A percentile compares a stretch with the other conserved stretches of the same genome.
These are phyloP conservation scores for Entomobrya multifasciata DNA, from an alignment of 2,888 invertebrate genomes.

Conservation along the genomic window DNA sequence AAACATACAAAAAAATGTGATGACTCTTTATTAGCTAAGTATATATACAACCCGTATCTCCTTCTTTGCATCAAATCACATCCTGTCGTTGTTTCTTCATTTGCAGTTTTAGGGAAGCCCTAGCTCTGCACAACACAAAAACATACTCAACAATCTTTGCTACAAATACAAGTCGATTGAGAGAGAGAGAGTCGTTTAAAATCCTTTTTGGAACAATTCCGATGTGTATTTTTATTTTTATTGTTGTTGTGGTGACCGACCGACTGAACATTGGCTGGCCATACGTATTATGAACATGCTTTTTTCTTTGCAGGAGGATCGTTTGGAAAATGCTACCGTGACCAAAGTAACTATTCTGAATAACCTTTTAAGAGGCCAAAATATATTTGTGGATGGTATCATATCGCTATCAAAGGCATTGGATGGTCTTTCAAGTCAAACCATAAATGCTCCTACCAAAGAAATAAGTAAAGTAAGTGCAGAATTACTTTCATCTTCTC, in stretches of 20 bases:
- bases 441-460: conserved; percentile 2
- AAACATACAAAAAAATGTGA: conserved; percentile 33
- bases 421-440: not conserved
- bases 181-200: conserved; percentile 32
- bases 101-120: not conserved
- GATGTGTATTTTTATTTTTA: conserved; percentile 68
- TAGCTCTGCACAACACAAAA: not conserved
- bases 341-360: conserved; percentile 6
- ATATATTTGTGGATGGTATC: not conserved
- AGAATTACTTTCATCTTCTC: not conserved
- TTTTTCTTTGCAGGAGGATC: not conserved
- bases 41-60: conserved; percentile 3
- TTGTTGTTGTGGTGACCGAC: conserved; percentile 29
- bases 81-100: not conserved
- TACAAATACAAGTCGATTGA: conserved; percentile 49
- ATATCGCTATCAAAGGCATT: conserved; percentile 3
- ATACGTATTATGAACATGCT: not conserved
- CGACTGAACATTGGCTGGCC: not conserved
- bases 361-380: conserved; percentile 2
- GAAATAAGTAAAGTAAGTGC: conserved; percentile 41
- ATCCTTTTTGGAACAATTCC: conserved; percentile 53
- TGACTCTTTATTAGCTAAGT: conserved; percentile 31
- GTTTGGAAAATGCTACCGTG: conserved; percentile 8
- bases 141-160: not conserved
- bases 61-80: not conserved